Evolutionary conservation across 2,113 vertebrate species (phyloP).

Genomic region (Cryptotis parvus): DNA sequence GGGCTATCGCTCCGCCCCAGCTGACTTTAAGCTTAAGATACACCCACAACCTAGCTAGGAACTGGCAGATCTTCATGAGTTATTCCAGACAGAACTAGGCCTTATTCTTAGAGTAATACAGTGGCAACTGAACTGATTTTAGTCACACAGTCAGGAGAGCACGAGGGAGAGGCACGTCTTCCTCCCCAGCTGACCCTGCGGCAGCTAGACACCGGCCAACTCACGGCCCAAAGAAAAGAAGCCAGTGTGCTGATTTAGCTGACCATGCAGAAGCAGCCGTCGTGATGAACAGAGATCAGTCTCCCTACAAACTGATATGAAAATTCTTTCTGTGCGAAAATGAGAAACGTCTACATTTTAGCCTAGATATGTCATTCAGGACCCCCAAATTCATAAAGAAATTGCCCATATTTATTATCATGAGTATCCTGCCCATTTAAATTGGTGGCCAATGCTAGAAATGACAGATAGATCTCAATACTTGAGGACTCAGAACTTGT

Average conservation of each 20-base stretch:
- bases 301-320: slow-evolving; percentile 29
- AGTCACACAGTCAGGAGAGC: neutral
- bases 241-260: neutral
- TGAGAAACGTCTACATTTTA: neutral
- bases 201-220: neutral
- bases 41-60: neutral
- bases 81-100: neutral
- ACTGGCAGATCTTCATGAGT: neutral
- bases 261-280: neutral
- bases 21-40: slow-evolving; percentile 20
- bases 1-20: too few relatives aligned
- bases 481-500: neutral
- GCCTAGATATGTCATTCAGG: neutral
- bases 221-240: neutral
- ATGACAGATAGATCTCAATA: neutral
- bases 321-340: neutral
- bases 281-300: neutral
- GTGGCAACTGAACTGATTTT: neutral
- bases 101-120: neutral
- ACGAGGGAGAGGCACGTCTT: neutral
- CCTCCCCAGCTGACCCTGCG: neutral
- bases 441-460: slow-evolving; percentile 4
- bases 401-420: neutral
- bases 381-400: neutral
- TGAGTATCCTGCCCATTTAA: neutral